A percentile compares a stretch with the other conserved stretches of the same genome.
Conservation (phyloP, 2,797 vertebrate species). For the Distichodus sexfasciatus region DNA sequence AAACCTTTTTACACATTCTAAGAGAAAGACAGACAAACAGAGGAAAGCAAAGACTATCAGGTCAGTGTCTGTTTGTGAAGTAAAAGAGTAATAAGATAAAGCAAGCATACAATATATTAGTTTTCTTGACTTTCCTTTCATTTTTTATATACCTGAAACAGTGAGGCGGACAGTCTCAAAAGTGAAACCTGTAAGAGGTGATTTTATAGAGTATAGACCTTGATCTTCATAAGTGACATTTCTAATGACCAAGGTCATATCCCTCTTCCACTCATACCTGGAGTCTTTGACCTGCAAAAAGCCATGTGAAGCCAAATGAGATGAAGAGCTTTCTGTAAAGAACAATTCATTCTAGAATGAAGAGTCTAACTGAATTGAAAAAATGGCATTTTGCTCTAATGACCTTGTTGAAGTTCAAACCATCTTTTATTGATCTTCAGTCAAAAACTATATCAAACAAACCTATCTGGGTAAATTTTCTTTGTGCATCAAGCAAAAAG, state of each 20-base stretch:
- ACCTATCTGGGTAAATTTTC: too few species aligned
- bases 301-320: not conserved
- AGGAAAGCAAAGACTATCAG: too few species aligned
- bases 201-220: conserved; percentile 68
- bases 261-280: conserved; percentile 68
- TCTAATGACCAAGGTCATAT: conserved; percentile 65
- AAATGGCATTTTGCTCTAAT: too few species aligned
- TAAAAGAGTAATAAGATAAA: not conserved
- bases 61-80: too few species aligned
- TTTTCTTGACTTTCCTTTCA: not conserved
- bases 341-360: too few species aligned
- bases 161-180: conserved; percentile 64
- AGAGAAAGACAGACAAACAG: not conserved
- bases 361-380: too few species aligned
- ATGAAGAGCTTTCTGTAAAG: too few species aligned
- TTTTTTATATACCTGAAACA: conserved; percentile 60
- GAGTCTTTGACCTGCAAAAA: conserved; percentile 63
- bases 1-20: not conserved
- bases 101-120: not conserved
- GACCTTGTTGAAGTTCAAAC: too few species aligned
- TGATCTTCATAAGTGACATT: conserved; percentile 65
- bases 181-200: conserved; percentile 61
- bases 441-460: too few species aligned
- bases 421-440: too few species aligned
- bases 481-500: too few species aligned